Base-by-base conservation (phyloP, 1,140 invertebrate species). In the Anastrepha obliqua region DNA sequence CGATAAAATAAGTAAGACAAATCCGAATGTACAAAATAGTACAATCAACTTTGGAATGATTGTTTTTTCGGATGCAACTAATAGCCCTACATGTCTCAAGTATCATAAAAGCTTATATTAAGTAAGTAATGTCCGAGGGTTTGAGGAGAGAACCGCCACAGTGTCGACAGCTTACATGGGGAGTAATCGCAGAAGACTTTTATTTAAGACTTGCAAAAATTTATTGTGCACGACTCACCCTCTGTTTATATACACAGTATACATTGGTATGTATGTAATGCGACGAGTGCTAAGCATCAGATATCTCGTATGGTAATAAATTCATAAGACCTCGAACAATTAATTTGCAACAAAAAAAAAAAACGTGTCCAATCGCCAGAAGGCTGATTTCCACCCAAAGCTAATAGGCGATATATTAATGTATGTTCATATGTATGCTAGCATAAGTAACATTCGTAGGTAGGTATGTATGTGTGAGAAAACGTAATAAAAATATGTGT, bases 251-350 rank as follows among this genome's bases (percentile, higher is more conserved):
- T n/a, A 17, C 17, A 81, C n/a, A 62, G 60, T 62, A 62, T 9
- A 67, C 5, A 67, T 67, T 20, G 15, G 70, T 78, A 78, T 11
- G 44, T 51, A 51, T 0, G n/a, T 74, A 78, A 20, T 78, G 8
- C 65, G 17, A 29, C 11, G n/a, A 13, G 17, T 81, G 55, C 20
- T 17, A 47, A 17, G 39, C n/a, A 70, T 70, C 29, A 29, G 44
- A 81, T 20, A 81, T 55, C 17, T 81, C 17, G 47, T 55, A 81
- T 81, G 74, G 74, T 81, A 81, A 81, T 81, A 81, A 81, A 81
- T 81, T 81, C 74, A 81, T 81, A 74, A 44, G 74, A 20, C 42
- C 74, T 81, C 44, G 2, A 81, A 81, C 74, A 81, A 81, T 81
- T 81, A 81, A 81, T 81, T 74, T 81, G 74, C 47, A 29, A 29